Conservation (phyloP, 2,797 vertebrate genomes). For the Threskiornis aethiopicus region DNA sequence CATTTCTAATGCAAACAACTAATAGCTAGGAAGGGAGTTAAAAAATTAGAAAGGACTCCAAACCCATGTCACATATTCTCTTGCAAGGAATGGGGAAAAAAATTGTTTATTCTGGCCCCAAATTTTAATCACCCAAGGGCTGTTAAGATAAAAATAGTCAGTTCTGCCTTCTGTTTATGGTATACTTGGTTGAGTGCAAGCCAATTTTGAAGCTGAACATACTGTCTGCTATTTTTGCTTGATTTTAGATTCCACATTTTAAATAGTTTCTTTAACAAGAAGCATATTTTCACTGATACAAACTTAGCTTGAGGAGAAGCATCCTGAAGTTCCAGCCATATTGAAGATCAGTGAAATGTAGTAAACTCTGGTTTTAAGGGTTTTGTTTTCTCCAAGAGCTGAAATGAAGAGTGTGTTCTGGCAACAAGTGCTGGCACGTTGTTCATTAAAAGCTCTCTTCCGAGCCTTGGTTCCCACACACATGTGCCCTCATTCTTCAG, state of each 20-base stretch:
- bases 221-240: conserved; percentile 82
- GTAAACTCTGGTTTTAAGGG: conserved; percentile 77
- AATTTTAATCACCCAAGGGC: conserved; percentile 82
- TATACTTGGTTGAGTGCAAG: conserved; percentile 79
- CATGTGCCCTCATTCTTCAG: conserved; percentile 62
- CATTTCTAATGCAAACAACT: conserved; percentile 56
- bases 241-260: conserved; percentile 82
- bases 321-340: conserved; percentile 78
- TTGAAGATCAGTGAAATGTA: conserved; percentile 78
- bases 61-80: conserved; percentile 75
- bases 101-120: conserved; percentile 79
- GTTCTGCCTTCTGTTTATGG: conserved; percentile 81
- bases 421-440: conserved; percentile 70
- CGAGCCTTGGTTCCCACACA: conserved; percentile 59
- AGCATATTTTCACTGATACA: conserved; percentile 80
- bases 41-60: conserved; percentile 75
- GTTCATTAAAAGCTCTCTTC: conserved; percentile 69
- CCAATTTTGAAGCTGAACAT: conserved; percentile 81
- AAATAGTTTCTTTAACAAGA: conserved; percentile 81
- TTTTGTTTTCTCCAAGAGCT: conserved; percentile 77
- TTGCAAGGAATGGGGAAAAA: conserved; percentile 76
- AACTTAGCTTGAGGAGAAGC: conserved; percentile 80
- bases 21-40: conserved; percentile 68
- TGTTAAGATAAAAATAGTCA: conserved; percentile 80
- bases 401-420: conserved; percentile 75